These are phyloP conservation scores for Rhodeus uyekii DNA, from an alignment of 2,797 vertebrate genomes.

Conservation along the genomic window DNA sequence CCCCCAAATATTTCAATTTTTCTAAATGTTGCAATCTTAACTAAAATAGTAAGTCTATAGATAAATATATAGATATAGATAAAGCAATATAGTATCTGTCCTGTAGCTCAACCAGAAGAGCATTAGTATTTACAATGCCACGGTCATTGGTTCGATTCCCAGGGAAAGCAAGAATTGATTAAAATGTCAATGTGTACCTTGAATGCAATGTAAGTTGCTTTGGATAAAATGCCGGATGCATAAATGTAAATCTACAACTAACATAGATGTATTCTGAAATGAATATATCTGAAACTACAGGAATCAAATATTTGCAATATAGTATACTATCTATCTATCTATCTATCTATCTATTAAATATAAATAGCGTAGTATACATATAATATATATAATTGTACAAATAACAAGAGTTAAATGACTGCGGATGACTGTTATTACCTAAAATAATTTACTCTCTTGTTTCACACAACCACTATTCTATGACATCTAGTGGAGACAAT, in stretches of 20 bases:
- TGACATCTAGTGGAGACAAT: conserved; percentile 22
- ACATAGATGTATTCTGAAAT: not conserved
- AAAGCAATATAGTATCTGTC: too few species aligned
- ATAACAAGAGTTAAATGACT: not conserved
- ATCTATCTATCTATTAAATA: not conserved
- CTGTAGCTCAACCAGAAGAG: too few species aligned
- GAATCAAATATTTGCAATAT: not conserved
- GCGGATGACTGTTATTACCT: not conserved
- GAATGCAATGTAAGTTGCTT: too few species aligned
- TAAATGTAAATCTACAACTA: not conserved
- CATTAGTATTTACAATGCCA: too few species aligned
- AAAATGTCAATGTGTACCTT: too few species aligned
- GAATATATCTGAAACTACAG: too few species aligned
- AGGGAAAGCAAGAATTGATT: too few species aligned
- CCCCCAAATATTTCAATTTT: not conserved
- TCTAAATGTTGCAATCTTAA: not conserved
- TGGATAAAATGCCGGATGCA: too few species aligned
- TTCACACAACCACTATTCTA: not conserved
- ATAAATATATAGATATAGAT: too few species aligned
- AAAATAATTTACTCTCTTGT: not conserved
- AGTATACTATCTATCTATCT: not conserved
- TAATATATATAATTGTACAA: not conserved
- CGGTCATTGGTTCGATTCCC: too few species aligned
- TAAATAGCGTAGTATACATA: not conserved
- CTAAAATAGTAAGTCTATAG: too few species aligned